A percentile compares a stretch with the other conserved stretches of the same genome.
phyloP scores from a whole-genome alignment of 2,113 vertebrate species.

The human (Homo sapiens) region GRCh38 chr7:96011501-96012000 shows the following conservation, averaged over 20 bases:
- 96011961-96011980: conserved; percentile 66
- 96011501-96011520: conserved; percentile 2
- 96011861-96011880: conserved; percentile 64
- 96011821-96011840: neutral
- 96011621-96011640: neutral
- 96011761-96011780: conserved; percentile 77
- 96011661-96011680: neutral
- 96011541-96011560: neutral
- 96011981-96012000: conserved; percentile 47
- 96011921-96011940: conserved; percentile 66
- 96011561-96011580: neutral
- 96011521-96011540: neutral
- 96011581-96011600: neutral
- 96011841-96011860: conserved; percentile 60
- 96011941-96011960: conserved; percentile 57
- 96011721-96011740: conserved; percentile 49
- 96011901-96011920: conserved; percentile 75
- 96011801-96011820: conserved; percentile 60
- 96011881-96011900: conserved; percentile 61
- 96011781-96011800: conserved; percentile 54
- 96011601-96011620: neutral
- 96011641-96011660: conserved; percentile 27
- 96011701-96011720: conserved; percentile 29
- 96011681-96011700: neutral
- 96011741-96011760: conserved; percentile 57